phyloP scores from a whole-genome alignment of 2,797 vertebrate species.

The Danio choprae region DNA sequence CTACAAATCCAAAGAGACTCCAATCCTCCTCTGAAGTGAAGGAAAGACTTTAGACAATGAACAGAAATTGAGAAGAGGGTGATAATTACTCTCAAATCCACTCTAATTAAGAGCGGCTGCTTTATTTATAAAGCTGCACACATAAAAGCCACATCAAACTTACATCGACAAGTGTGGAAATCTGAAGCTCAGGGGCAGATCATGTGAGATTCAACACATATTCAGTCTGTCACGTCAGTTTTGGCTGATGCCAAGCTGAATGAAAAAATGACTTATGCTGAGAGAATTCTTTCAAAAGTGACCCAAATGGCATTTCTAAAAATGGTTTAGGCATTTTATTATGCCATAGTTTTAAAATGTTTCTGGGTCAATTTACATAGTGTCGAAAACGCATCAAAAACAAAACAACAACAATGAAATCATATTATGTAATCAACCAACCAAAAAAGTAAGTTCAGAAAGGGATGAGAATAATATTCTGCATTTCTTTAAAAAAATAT shows the following conservation, averaged over 20 bases:
- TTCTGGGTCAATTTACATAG: too few relatives aligned
- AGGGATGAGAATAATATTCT: too few relatives aligned
- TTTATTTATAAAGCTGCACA: not conserved
- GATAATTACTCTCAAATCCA: not conserved
- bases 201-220: not conserved
- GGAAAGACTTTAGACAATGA: slow-evolving; percentile 7
- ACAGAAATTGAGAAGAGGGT: too few relatives aligned
- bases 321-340: too few relatives aligned
- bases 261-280: not conserved
- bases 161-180: not conserved
- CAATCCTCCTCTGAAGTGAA: not conserved
- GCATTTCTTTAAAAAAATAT: too few relatives aligned
- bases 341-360: too few relatives aligned
- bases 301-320: too few relatives aligned
- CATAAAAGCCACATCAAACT: not conserved
- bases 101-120: not conserved
- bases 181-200: not conserved
- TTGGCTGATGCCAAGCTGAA: not conserved
- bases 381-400: too few relatives aligned
- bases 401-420: too few relatives aligned
- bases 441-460: too few relatives aligned
- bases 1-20: not conserved
- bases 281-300: not conserved
- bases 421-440: too few relatives aligned
- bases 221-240: not conserved